Evolutionary conservation across 1,140 invertebrate species (phyloP).

Genomic region (Euwallacea fornicatus): DNA sequence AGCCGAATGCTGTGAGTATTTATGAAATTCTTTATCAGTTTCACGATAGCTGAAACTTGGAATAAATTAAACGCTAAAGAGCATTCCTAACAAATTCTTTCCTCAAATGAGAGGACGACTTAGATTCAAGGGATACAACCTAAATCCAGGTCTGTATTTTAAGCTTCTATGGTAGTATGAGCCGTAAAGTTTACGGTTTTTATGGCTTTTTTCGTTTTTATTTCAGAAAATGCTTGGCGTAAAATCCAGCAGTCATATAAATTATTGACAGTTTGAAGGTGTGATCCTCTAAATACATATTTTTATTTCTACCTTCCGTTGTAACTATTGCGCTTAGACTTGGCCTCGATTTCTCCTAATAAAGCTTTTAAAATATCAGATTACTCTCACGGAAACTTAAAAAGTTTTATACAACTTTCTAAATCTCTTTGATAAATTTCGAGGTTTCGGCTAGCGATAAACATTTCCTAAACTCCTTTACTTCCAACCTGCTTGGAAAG

Average conservation of each 20-base stretch:
- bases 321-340: not conserved
- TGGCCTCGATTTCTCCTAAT: constrained; percentile 1
- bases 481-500: not conserved
- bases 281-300: constrained; percentile 6
- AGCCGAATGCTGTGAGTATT: no score
- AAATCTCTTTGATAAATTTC: constrained; percentile 1
- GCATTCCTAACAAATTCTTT: no score
- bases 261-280: constrained; percentile 12
- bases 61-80: no score
- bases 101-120: no score
- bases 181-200: not conserved
- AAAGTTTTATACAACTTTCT: constrained; percentile 1
- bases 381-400: constrained; percentile 4
- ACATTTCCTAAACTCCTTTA: constrained; percentile 5
- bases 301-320: constrained; percentile 4
- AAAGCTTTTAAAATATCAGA: constrained; percentile 22
- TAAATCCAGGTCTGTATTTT: no score
- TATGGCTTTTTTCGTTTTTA: constrained; percentile 8
- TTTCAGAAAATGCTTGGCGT: not conserved
- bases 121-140: no score
- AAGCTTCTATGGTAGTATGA: not conserved
- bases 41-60: no score
- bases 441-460: not conserved
- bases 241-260: constrained; percentile 18
- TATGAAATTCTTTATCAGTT: no score